Base-by-base conservation (phyloP, 2,888 invertebrate species). In the Melipona bicolor region DNA sequence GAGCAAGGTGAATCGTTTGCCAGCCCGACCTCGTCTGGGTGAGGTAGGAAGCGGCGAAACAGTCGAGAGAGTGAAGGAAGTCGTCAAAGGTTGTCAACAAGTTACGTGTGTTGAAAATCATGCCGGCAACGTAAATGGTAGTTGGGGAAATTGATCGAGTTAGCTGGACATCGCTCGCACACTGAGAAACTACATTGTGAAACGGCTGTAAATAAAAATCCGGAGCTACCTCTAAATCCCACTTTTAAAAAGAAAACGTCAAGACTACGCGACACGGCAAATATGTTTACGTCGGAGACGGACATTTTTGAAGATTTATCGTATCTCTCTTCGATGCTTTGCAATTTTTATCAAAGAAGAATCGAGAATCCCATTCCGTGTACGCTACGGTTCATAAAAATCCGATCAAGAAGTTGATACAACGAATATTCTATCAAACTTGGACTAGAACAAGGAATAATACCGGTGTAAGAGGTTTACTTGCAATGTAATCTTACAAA, bases 1-100 rank as follows among this genome's bases (percentile, higher is more conserved):
- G 85, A 80, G 77, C 85, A 85, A 85, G 84, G 85, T 84, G 81
- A 81, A 78, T 71, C 71, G 76, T 77, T 79, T 77, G 52, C 67
- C 73, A 56, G 64, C 73, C 21, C 68, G 79, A 79, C 74, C 77
- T 77, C 72, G 27, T 49, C 65, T 71, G 36, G 13, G 54, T 11
- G 70, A 80, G 70, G 80, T 71, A 71, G 71, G 50, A 67, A 62
- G 62, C 64, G 70, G 54, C 62, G 62, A 74, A 56, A 27, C 74
- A 61, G 62, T 73, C 69, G 76, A 56, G 79, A 78, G 83, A 84
- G 69, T 50, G 56, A 74, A 67, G 74, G 64, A 80, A 85, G 81
- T 84, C 64, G 80, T 73, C 52, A 69, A 62, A 62, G 68, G 54
- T 81, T 75, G 81, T 84, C 85, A 72, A 76, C 77, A 77, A 84